Evolutionary conservation across 2,888 invertebrate genomes (phyloP), one percentile per base, ranked within the genome.

Genomic region (Laothoe populi): DNA sequence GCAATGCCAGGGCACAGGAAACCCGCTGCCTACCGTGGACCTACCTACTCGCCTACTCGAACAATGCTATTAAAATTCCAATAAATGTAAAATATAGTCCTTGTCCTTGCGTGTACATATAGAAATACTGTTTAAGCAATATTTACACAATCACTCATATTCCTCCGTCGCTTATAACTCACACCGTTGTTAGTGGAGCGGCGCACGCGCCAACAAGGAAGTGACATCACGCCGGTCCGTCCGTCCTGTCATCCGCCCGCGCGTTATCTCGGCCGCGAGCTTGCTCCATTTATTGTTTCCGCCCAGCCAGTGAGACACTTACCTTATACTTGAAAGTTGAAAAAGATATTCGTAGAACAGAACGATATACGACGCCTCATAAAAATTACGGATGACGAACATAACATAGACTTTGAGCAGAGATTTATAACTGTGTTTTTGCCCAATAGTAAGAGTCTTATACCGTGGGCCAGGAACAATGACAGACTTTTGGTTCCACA

Each of bases 181-280:
- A 59, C 0, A 5, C 62, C 38, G 11, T 8, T 24, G 62, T 66
- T 72, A 76, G 74, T 76, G 69, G 72, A 75, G 57, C 78, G 77
- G 69, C 82, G 81, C 87, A 87, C 87, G 88, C 87, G 88, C 84
- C 82, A 82, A 71, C 73, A 72, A 77, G 87, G 88, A 88, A 86
- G 77, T 85, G 87, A 82, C 81, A 80, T 84, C 81, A 82, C 77
- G 84, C 75, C 84, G 78, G 84, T 83, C 83, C 80, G 78, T 78
- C 81, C 82, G 79, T 72, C 48, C 49, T 23, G 10, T 21, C 74
- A 59, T 62, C 67, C 65, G 65, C 48, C 35, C 38, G 44, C 70
- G 72, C 71, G 75, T 77, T 82, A 83, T 83, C 86, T 80, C 82
- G 83, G 75, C 70, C 81, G 71, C 75, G 73, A 68, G 65, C 77